Conservation (phyloP, 2,113 vertebrate species). For the Percopsis transmontana region DNA sequence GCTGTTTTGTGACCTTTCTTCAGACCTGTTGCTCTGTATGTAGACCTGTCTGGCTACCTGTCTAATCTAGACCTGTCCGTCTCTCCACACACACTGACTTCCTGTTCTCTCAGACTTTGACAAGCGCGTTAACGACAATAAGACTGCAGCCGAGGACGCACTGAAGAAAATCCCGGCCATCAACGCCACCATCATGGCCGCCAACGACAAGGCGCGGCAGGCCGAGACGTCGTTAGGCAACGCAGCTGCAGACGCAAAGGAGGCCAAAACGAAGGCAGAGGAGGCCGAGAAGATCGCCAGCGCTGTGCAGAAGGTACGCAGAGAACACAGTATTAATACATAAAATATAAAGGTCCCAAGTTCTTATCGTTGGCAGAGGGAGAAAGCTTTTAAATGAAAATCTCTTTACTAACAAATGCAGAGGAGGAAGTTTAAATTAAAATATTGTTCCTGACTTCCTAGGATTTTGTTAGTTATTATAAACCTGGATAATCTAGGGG, state of each 20-base stretch:
- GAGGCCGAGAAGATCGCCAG: conserved; percentile 87
- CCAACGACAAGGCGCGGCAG: conserved; percentile 88
- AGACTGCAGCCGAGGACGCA: conserved; percentile 92
- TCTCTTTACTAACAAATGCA: no score
- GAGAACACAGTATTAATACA: not conserved
- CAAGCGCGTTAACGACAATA: conserved; percentile 93
- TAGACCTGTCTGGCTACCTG: not conserved
- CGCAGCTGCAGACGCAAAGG: conserved; percentile 83
- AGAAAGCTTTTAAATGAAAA: no score
- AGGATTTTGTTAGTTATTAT: no score
- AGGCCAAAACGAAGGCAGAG: conserved; percentile 88
- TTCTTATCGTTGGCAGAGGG: no score
- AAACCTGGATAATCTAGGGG: no score
- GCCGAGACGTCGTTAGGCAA: conserved; percentile 87
- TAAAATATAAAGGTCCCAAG: no score
- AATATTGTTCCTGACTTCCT: no score
- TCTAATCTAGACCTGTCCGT: not conserved
- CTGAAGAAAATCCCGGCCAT: conserved; percentile 89
- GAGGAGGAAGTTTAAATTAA: no score
- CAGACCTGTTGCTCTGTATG: not conserved
- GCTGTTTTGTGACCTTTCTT: not conserved
- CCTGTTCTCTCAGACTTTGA: conserved; percentile 86
- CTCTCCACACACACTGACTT: not conserved
- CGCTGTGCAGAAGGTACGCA: conserved; percentile 85
- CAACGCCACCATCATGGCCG: conserved; percentile 85